Evolutionary conservation across 1,140 invertebrate genomes (phyloP).

Genomic region (Pseudobourletiella spinata): DNA sequence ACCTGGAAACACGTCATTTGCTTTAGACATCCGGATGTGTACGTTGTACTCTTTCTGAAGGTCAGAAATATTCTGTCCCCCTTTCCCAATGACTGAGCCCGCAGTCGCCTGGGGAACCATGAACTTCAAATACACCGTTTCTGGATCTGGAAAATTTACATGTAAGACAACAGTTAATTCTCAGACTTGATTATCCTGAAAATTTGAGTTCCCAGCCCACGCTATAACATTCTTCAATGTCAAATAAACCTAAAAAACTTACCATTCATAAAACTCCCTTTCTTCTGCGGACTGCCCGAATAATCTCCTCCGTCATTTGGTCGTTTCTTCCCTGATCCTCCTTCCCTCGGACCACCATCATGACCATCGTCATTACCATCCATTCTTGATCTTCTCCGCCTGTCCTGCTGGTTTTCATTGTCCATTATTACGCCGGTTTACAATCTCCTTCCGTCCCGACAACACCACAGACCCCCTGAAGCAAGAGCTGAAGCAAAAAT

Average conservation of each 20-base stretch:
- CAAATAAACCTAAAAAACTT: neutral
- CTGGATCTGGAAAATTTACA: no score
- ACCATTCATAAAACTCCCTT: conserved; percentile 32
- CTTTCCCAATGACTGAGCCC: conserved; percentile 36
- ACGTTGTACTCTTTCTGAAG: conserved; percentile 36
- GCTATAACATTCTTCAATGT: conserved; percentile 10
- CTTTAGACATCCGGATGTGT: conserved; percentile 36
- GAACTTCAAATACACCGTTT: conserved; percentile 35
- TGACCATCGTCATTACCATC: conserved; percentile 20
- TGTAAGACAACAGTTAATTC: no score
- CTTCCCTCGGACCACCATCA: conserved; percentile 14
- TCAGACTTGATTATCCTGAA: no score
- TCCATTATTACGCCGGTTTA: neutral
- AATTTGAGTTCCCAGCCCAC: no score
- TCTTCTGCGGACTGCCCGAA: conserved; percentile 33
- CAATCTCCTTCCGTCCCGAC: neutral
- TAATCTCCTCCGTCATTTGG: conserved; percentile 32
- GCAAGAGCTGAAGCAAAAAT: neutral
- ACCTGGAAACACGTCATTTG: conserved; percentile 35
- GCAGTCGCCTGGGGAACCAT: conserved; percentile 35
- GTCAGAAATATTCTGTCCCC: conserved; percentile 36
- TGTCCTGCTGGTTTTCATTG: neutral
- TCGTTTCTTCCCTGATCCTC: conserved; percentile 22
- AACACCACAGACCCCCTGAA: neutral
- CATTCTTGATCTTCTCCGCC: conserved; percentile 3